Evolutionary conservation across 30 jellyfish, hydroid and myxozoan genomes (phyloP), one percentile per base, ranked within the genome.

Genomic region (Chironex yamaguchii): DNA sequence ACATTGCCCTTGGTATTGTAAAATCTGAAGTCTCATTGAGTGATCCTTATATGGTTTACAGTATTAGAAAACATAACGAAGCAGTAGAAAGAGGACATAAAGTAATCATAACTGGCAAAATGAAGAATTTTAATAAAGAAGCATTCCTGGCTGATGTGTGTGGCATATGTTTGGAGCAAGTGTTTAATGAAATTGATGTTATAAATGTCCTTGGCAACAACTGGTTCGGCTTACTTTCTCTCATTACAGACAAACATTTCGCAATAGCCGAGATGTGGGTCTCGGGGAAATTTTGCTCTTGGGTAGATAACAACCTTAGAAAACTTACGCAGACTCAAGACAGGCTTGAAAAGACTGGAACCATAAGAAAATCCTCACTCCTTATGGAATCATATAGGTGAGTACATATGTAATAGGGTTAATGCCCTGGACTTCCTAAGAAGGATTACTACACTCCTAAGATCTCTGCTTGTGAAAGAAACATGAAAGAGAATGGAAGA

Each of bases 61-160:
- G 89, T 50, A 25, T 52, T 26, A 34, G 89, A 12, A 78, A 78
- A 58, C 62, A 29, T 24, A 58, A 78, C 31, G 89, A 80, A 6
- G 36, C 81, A 23, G 67, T 78, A 2, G 88, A 52, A 58, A 52
- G 36, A 65, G 85, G 72, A 84, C 91, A 25, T 29, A 65, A 81
- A 81, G 34, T 81, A 77, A 81, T 34, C 73, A 81, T 62, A 80
- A 34, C 89, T 0, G 34, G 82, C 6, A 62, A 65, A 52, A 67
- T 81, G 84, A 81, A 23, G 20, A 81, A 29, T 65, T 34, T 64
- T 52, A n/a, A n/a, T 24, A 77, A 64, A 33, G 77, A 29, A 11
- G 77, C 73, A 25, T 81, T 81, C 85, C 85, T 81, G 49, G 85
- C 85, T 28, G 76, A 81, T 81, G 85, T 67, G 26, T 42, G 78